phyloP scores from a whole-genome alignment of 2,113 vertebrate genomes.

The Aplodontia rufa region DNA sequence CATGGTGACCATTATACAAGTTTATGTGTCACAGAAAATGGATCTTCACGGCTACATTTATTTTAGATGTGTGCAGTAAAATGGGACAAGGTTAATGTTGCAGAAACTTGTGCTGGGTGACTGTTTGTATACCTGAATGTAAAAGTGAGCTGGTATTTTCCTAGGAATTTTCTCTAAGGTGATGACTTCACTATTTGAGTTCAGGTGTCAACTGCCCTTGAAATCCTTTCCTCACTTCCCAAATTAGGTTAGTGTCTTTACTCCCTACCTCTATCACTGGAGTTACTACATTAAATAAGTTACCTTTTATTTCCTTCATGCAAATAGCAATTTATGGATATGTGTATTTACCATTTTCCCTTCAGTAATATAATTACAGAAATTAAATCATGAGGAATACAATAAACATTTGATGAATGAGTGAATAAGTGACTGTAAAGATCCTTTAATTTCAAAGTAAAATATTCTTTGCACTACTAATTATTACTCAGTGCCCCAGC shows the following conservation, averaged over 20 bases:
- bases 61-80: not conserved
- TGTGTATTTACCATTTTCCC: not conserved
- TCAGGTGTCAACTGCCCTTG: not conserved
- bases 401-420: not conserved
- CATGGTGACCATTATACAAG: not conserved
- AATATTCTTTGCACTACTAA: not conserved
- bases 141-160: not conserved
- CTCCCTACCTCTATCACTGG: not conserved
- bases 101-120: not conserved
- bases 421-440: not conserved
- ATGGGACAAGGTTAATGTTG: not conserved
- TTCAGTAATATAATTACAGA: not conserved
- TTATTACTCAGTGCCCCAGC: not conserved
- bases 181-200: not conserved
- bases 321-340: not conserved
- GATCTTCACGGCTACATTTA: not conserved
- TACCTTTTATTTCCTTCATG: not conserved
- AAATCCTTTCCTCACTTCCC: no score
- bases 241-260: not conserved
- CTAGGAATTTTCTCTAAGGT: not conserved
- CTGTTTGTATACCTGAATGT: not conserved
- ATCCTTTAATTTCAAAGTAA: not conserved
- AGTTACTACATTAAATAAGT: not conserved
- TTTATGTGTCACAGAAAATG: not conserved
- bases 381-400: not conserved